Conservation (phyloP, 2,797 vertebrate species). For the Falco novaeseelandiae region DNA sequence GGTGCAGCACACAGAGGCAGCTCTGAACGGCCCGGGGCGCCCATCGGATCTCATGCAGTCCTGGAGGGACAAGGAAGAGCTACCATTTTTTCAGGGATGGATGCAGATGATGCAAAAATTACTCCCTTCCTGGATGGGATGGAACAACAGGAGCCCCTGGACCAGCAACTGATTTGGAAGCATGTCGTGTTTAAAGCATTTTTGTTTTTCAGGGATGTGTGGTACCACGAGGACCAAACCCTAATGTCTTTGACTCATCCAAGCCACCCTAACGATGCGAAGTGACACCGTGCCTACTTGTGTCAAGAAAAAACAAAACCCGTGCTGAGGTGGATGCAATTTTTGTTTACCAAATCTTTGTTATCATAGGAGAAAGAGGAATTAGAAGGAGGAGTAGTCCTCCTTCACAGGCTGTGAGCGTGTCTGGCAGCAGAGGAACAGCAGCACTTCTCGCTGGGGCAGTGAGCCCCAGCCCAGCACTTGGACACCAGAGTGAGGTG, state of each 20-base stretch:
- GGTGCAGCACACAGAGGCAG: not conserved
- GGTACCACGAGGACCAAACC: not conserved
- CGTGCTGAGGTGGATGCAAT: not conserved
- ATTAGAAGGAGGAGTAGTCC: not conserved
- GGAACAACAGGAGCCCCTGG: not conserved
- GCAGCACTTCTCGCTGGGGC: not conserved
- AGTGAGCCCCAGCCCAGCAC: not conserved
- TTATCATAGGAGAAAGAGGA: not conserved
- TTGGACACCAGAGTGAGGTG: not conserved
- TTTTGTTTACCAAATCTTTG: not conserved
- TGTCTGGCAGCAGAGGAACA: not conserved
- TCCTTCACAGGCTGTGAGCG: not conserved
- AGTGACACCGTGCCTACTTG: rapidly evolving
- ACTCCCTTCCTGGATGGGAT: not conserved
- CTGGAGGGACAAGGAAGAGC: not conserved
- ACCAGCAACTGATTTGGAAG: not conserved
- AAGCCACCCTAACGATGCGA: rapidly evolving
- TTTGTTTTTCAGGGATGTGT: not conserved
- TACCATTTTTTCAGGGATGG: not conserved
- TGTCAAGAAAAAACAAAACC: not conserved
- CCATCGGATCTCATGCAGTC: not conserved
- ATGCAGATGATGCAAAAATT: not conserved
- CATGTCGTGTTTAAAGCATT: not conserved
- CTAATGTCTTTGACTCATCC: not conserved
- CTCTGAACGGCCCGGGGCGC: not conserved